Percentiles rank a stretch among this genome's conserved stretches.
Evolutionary conservation across 2,888 invertebrate species (phyloP).

Genomic region (Drosophila aldrichi): DNA sequence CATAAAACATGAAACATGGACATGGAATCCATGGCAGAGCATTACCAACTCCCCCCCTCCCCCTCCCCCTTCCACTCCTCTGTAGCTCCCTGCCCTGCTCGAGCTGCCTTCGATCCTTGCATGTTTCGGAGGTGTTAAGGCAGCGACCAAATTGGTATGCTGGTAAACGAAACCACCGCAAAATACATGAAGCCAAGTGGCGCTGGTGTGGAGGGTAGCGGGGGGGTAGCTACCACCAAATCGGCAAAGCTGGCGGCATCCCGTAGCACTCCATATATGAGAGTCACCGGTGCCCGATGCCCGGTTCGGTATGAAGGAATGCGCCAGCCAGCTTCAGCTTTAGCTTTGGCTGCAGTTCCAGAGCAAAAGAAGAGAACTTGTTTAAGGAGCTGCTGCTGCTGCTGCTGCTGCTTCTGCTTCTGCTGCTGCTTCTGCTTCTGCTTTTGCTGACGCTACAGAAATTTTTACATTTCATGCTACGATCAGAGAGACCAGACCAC

Average conservation of each 20-base stretch:
- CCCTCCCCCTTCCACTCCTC: background rate
- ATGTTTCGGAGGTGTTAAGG: slow-evolving; percentile 73
- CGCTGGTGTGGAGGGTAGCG: background rate
- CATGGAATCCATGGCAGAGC: slow-evolving; percentile 51
- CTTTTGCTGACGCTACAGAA: slow-evolving; percentile 54
- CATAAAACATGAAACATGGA: slow-evolving; percentile 65
- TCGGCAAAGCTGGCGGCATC: slow-evolving; percentile 65
- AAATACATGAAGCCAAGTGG: slow-evolving; percentile 19
- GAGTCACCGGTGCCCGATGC: slow-evolving; percentile 52
- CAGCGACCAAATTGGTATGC: slow-evolving; percentile 70
- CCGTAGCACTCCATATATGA: slow-evolving; percentile 71
- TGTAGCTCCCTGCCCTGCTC: background rate
- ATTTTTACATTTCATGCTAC: slow-evolving; percentile 59
- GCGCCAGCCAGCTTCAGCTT: slow-evolving; percentile 47
- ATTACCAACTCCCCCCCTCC: background rate
- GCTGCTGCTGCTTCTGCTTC: slow-evolving; percentile 41
- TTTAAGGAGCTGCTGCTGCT: slow-evolving; percentile 63
- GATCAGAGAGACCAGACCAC: slow-evolving; percentile 50
- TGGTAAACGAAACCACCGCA: slow-evolving; percentile 71
- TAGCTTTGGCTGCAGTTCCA: slow-evolving; percentile 32
- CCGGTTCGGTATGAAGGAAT: slow-evolving; percentile 54
- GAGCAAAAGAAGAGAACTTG: slow-evolving; percentile 61
- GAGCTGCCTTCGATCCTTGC: slow-evolving; percentile 47
- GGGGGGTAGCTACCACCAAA: slow-evolving; percentile 36
- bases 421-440: slow-evolving; percentile 35